These are phyloP conservation scores for Misgurnus mizolepis DNA, from an alignment of 2,113 vertebrate genomes.

Conservation along the genomic window DNA sequence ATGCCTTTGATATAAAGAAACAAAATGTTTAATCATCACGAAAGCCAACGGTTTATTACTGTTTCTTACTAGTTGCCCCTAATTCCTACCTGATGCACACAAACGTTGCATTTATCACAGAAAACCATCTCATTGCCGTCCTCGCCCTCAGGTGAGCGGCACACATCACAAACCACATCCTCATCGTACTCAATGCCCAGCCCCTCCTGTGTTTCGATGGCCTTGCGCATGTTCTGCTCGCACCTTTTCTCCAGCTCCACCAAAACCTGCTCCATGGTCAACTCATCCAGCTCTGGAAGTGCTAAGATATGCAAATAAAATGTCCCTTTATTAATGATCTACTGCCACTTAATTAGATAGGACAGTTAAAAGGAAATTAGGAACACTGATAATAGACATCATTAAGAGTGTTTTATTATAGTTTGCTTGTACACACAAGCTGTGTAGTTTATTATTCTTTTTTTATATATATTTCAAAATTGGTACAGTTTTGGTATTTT, in stretches of 20 bases:
- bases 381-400: too few relatives aligned
- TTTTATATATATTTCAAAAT: too few relatives aligned
- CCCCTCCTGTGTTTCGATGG: slow-evolving; percentile 93
- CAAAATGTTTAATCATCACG: background rate
- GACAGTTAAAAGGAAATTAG: background rate
- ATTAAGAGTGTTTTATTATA: too few relatives aligned
- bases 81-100: slow-evolving; percentile 88
- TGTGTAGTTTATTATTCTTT: too few relatives aligned
- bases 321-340: too few relatives aligned
- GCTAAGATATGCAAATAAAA: slow-evolving; percentile 69
- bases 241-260: slow-evolving; percentile 90
- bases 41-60: background rate
- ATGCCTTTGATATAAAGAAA: slow-evolving; percentile 75
- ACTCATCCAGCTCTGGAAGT: slow-evolving; percentile 87
- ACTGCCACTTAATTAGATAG: background rate
- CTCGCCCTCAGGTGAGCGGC: slow-evolving; percentile 94
- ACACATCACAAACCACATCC: slow-evolving; percentile 96
- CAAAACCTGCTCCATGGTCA: slow-evolving; percentile 89
- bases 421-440: too few relatives aligned
- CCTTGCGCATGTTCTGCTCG: slow-evolving; percentile 89
- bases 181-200: slow-evolving; percentile 97
- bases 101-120: slow-evolving; percentile 97
- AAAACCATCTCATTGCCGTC: slow-evolving; percentile 99
- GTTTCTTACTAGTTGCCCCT: background rate
- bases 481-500: too few relatives aligned